Percentiles rank a stretch among this genome's conserved stretches.
These are phyloP conservation scores for Gambelia wislizenii DNA, from an alignment of 2,797 vertebrate species.

Conservation along the genomic window DNA sequence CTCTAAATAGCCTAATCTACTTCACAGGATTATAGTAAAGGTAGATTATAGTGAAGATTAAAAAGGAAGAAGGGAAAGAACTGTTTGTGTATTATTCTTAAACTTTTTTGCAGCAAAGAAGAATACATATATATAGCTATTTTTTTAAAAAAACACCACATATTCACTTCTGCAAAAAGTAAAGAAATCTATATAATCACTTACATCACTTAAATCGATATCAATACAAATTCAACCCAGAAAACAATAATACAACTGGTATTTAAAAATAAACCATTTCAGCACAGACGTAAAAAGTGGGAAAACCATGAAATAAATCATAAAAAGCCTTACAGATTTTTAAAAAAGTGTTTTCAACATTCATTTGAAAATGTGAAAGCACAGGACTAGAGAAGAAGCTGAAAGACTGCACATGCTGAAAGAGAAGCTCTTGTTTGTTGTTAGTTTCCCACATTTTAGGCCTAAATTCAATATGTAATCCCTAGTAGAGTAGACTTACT, in stretches of 20 bases:
- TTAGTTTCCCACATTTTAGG: background rate
- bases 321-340: background rate
- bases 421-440: background rate
- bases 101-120: too few relatives aligned
- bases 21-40: too few relatives aligned
- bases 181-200: background rate
- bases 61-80: too few relatives aligned
- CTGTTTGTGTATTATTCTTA: too few relatives aligned
- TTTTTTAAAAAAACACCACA: too few relatives aligned
- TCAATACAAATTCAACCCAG: background rate
- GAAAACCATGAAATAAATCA: background rate
- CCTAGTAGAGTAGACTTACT: too few relatives aligned
- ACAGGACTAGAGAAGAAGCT: background rate
- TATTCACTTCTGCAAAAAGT: background rate
- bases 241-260: background rate
- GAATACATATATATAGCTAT: too few relatives aligned
- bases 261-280: background rate
- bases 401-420: background rate
- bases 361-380: background rate
- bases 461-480: too few relatives aligned
- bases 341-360: background rate
- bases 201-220: background rate
- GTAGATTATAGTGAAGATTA: too few relatives aligned
- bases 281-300: too few relatives aligned
- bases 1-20: too few relatives aligned